Base-by-base conservation (phyloP, 2,113 vertebrate genomes). In the Nothoprocta pentlandii region DNA sequence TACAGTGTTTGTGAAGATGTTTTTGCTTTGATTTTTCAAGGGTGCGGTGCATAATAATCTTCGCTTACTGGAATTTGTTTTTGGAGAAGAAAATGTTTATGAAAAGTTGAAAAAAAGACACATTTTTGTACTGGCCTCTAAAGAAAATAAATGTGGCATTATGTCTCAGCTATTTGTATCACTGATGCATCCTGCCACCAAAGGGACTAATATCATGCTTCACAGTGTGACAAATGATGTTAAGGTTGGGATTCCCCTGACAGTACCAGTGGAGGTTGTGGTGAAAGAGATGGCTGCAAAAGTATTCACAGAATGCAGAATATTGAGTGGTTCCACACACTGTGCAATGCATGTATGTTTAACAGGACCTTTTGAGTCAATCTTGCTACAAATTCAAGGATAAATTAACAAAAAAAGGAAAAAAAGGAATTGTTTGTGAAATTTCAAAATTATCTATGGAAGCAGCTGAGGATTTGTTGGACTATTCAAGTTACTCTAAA, bases 211-310 rank as follows among this genome's bases (percentile, higher is more conserved):
- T 92, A 74, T 63, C 46, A 75, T 47, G 53, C 53, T 85, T 95
- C 74, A 59, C 39, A 59, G 69, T n/a, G 63, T 86, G 73, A 85
- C 85, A 94, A 92, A 94, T 89, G 14, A 79, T 90, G 39, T 64
- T 83, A 85, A 81, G 51, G 36, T 44, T 93, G 44, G 63, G 51
- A 91, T 90, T 94, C 26, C 46, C 11, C n/a, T 67, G 71, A n/a
- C 44, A 34, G 53, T 74, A 63, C 64, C 44, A n/a, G 17, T 20
- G 56, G 54, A 75, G 21, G 67, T 12, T 47, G 23, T 79, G 68
- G 62, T 1, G 5, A 70, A 10, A 90, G 44, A 79, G 21, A 62
- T 0, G 2, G 6, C 22, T 73, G 26, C n/a, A 91, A 39, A 47
- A 85, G 2, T 44, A 47, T 75, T 75, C 44, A 80, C 36, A 68